These are phyloP conservation scores for Drosophila macrospina DNA, from an alignment of 2,888 invertebrate species.

Conservation along the genomic window DNA sequence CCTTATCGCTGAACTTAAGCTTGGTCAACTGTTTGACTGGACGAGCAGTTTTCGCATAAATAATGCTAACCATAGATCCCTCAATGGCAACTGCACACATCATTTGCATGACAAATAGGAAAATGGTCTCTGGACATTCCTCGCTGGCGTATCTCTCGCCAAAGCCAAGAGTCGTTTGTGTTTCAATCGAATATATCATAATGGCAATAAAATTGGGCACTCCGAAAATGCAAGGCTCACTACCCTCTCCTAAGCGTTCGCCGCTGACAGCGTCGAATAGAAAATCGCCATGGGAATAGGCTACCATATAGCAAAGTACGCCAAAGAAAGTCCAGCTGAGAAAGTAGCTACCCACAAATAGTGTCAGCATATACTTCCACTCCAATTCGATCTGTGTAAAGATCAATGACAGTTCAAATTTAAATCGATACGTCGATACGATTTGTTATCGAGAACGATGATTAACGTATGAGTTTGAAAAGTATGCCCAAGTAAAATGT, in stretches of 20 bases:
- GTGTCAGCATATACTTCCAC: conserved; percentile 96
- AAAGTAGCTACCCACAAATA: conserved; percentile 94
- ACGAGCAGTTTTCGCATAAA: conserved; percentile 92
- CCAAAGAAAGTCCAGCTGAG: conserved; percentile 93
- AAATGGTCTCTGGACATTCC: conserved; percentile 91
- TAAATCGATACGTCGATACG: neutral
- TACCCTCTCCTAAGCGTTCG: conserved; percentile 85
- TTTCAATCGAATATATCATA: conserved; percentile 94
- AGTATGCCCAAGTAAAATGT: conserved; percentile 32
- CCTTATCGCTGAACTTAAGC: conserved; percentile 92
- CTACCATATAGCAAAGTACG: conserved; percentile 91
- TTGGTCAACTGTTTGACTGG: conserved; percentile 92
- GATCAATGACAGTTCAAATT: conserved; percentile 1
- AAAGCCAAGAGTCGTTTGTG: conserved; percentile 94
- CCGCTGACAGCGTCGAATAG: conserved; percentile 87
- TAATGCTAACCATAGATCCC: conserved; percentile 88
- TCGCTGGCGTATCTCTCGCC: conserved; percentile 92
- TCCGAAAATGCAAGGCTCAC: conserved; percentile 87
- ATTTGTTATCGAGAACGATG: conserved; percentile 11
- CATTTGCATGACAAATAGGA: conserved; percentile 92
- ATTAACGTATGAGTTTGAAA: conserved; percentile 9
- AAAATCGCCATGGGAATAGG: conserved; percentile 92
- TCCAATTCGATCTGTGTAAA: conserved; percentile 87
- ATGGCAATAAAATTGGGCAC: conserved; percentile 88
- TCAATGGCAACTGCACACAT: conserved; percentile 88